Conservation (phyloP, 1,140 invertebrate genomes). For the Temnothorax longispinosus region DNA sequence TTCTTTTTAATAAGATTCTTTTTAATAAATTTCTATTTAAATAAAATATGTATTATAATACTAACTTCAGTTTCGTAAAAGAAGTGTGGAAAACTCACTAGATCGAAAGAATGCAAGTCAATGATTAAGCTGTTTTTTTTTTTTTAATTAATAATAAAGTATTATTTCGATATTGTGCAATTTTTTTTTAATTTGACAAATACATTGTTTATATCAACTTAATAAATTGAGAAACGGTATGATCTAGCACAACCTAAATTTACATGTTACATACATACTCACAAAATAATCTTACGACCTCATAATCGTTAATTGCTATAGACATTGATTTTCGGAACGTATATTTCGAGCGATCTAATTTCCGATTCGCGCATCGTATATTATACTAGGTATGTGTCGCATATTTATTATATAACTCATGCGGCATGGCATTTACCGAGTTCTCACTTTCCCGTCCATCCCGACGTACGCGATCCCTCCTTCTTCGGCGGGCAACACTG, state of each 20-base stretch:
- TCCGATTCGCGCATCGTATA: background rate
- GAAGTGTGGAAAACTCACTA: background rate
- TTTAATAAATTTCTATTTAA: background rate
- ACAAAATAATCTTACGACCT: background rate
- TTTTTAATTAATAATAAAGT: no score
- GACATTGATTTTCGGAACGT: background rate
- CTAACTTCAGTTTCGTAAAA: background rate
- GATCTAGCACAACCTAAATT: background rate
- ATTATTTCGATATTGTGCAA: background rate
- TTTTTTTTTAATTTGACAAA: background rate
- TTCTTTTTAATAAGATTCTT: no score
- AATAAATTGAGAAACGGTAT: background rate
- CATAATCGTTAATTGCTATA: background rate
- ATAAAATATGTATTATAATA: background rate
- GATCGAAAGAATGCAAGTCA: background rate
- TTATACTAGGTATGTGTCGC: background rate
- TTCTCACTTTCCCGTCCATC: slow-evolving; percentile 62
- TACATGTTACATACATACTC: background rate
- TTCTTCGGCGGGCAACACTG: slow-evolving; percentile 67
- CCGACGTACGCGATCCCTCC: slow-evolving; percentile 52
- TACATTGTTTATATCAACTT: background rate
- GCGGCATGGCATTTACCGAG: slow-evolving; percentile 39
- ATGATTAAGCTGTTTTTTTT: background rate
- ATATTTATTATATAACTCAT: slow-evolving; percentile 56
- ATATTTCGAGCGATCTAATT: background rate